These are phyloP conservation scores for Drosophila recens DNA, from an alignment of 2,888 invertebrate species.

Conservation along the genomic window DNA sequence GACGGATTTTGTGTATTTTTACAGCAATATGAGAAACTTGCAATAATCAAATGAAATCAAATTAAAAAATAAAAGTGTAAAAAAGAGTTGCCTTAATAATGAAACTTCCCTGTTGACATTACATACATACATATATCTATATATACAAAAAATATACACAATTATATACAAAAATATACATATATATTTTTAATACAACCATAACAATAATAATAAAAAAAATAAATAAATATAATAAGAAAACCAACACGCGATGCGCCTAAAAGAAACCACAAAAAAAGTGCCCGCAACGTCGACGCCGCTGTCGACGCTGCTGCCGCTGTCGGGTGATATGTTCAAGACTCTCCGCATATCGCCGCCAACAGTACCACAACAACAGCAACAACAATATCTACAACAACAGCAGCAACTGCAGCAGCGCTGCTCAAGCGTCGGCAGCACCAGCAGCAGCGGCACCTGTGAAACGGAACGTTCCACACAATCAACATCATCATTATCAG, in stretches of 20 bases:
- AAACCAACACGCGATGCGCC: conserved; percentile 62
- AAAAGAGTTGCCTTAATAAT: conserved; percentile 77
- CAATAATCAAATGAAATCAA: conserved; percentile 42
- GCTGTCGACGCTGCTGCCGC: conserved; percentile 46
- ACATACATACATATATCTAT: conserved; percentile 33
- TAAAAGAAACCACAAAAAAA: conserved; percentile 75
- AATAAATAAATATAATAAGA: conserved; percentile 25
- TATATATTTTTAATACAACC: conserved; percentile 51
- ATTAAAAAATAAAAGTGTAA: conserved; percentile 35
- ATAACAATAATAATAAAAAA: conserved; percentile 5
- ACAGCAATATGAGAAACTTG: conserved; percentile 40
- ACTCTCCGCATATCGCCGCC: conserved; percentile 67
- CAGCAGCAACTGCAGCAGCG: conserved; percentile 74
- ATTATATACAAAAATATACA: conserved; percentile 49
- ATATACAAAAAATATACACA: conserved; percentile 46
- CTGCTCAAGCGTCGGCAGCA: conserved; percentile 84
- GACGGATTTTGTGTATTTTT: conserved; percentile 19
- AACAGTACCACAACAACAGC: conserved; percentile 58
- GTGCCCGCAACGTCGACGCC: not conserved
- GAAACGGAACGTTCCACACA: conserved; percentile 81
- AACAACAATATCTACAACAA: conserved; percentile 57
- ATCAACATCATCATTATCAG: conserved; percentile 63
- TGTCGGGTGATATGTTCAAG: conserved; percentile 61
- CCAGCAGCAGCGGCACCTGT: conserved; percentile 83
- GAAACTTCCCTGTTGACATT: conserved; percentile 76